phyloP scores from a whole-genome alignment of 1,140 invertebrate species.

The Dinothrombium tinctorium region DNA sequence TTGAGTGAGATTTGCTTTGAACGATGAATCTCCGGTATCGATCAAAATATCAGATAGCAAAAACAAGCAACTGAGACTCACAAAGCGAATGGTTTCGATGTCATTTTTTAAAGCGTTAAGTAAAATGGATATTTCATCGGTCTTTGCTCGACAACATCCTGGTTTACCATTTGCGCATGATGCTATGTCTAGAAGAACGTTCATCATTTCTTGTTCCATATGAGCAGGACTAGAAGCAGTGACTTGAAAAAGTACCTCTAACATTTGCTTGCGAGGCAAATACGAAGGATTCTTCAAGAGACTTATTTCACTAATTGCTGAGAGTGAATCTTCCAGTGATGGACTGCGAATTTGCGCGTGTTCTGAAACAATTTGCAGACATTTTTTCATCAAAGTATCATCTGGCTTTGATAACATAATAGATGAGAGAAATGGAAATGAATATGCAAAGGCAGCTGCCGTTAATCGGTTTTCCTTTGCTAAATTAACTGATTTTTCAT shows the following conservation, averaged over 20 bases:
- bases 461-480: conserved; percentile 24
- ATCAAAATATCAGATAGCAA: conserved; percentile 1
- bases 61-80: conserved; percentile 34
- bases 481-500: conserved; percentile 13
- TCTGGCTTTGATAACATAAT: conserved; percentile 26
- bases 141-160: conserved; percentile 32
- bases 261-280: conserved; percentile 53
- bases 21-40: conserved; percentile 23
- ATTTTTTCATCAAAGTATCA: conserved; percentile 23
- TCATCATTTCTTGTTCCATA: conserved; percentile 46
- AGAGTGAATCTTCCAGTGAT: conserved; percentile 9
- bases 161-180: conserved; percentile 35
- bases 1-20: conserved; percentile 34
- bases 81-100: conserved; percentile 44
- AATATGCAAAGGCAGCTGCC: conserved; percentile 51
- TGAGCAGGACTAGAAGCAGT: conserved; percentile 37
- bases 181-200: conserved; percentile 48
- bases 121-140: conserved; percentile 47
- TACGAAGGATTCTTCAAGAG: conserved; percentile 36
- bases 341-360: conserved; percentile 37
- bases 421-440: conserved; percentile 49
- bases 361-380: conserved; percentile 38
- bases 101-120: conserved; percentile 48
- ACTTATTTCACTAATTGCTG: conserved; percentile 17
- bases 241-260: conserved; percentile 48